Conservation (phyloP, 2,113 vertebrate genomes). For the Halcyon malimbica region DNA sequence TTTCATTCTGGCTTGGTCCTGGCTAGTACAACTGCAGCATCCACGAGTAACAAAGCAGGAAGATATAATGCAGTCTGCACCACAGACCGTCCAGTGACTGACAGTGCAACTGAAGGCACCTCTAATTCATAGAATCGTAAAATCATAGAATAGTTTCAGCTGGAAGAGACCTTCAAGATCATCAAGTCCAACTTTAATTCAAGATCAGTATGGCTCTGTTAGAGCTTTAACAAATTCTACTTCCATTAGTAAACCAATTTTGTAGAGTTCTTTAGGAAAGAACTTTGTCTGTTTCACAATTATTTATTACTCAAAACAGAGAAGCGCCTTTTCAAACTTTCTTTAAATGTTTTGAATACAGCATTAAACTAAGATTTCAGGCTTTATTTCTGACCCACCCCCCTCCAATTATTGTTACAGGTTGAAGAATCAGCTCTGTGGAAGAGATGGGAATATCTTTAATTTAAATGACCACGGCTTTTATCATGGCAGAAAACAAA, state of each 20-base stretch:
- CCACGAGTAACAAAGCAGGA: background rate
- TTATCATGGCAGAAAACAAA: conserved; percentile 38
- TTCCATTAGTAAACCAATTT: background rate
- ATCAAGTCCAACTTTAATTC: background rate
- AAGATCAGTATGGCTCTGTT: background rate
- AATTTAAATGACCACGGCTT: conserved; percentile 58
- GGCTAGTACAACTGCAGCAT: background rate
- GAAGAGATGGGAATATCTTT: conserved; percentile 46
- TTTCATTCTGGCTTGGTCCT: background rate
- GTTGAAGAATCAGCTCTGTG: conserved; percentile 34
- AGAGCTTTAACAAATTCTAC: conserved; percentile 9
- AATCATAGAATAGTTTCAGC: too few relatives aligned
- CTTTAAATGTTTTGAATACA: conserved; percentile 7
- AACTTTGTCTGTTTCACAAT: background rate
- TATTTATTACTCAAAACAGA: background rate
- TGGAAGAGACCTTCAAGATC: too few relatives aligned
- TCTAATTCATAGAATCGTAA: background rate
- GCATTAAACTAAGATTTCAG: conserved; percentile 16
- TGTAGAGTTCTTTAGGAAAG: background rate
- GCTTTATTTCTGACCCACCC: background rate
- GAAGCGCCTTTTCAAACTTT: background rate
- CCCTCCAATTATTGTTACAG: background rate
- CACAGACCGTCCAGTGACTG: background rate
- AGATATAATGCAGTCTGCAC: background rate
- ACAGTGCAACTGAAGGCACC: background rate